Evolutionary conservation across 2,888 invertebrate genomes (phyloP).

Genomic region (Pyrrhosoma nymphula): DNA sequence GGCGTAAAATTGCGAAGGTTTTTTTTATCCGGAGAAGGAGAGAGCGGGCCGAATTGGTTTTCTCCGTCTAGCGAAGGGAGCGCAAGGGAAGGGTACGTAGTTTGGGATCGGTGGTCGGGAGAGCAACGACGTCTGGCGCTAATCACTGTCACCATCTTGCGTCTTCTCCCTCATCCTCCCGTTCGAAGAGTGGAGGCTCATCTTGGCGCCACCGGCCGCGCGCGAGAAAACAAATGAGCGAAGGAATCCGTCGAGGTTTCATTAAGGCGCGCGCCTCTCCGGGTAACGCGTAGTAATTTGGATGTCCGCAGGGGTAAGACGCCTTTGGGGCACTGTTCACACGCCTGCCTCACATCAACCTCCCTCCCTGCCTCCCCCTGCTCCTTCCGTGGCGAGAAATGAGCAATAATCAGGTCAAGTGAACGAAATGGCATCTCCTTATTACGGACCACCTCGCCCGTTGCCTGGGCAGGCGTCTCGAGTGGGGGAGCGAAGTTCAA

Average conservation of each 20-base stretch:
- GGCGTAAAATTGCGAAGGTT: constrained; percentile 42
- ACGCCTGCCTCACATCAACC: neutral
- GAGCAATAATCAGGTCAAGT: constrained; percentile 63
- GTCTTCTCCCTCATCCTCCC: constrained; percentile 4
- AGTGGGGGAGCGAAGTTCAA: neutral
- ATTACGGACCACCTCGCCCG: neutral
- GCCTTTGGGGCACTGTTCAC: neutral
- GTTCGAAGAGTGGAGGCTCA: constrained; percentile 42
- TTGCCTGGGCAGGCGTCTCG: neutral
- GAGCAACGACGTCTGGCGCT: constrained; percentile 44
- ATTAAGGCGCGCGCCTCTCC: constrained; percentile 28
- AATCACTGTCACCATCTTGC: constrained; percentile 61
- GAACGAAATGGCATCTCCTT: constrained; percentile 47
- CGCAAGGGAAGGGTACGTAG: neutral
- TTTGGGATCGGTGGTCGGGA: neutral
- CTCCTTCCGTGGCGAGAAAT: constrained; percentile 1
- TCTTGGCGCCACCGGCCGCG: neutral
- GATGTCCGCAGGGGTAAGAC: neutral
- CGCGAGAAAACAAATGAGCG: constrained; percentile 47
- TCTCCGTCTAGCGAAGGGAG: too few relatives aligned
- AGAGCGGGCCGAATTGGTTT: constrained; percentile 51
- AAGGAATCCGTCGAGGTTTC: constrained; percentile 63
- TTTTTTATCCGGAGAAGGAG: constrained; percentile 33
- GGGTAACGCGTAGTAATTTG: constrained; percentile 60
- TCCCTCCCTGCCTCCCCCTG: neutral